Percentiles rank a stretch among this genome's conserved stretches.
Evolutionary conservation across 1,140 invertebrate species (phyloP).

Genomic region (Zaprionus gabonicus): DNA sequence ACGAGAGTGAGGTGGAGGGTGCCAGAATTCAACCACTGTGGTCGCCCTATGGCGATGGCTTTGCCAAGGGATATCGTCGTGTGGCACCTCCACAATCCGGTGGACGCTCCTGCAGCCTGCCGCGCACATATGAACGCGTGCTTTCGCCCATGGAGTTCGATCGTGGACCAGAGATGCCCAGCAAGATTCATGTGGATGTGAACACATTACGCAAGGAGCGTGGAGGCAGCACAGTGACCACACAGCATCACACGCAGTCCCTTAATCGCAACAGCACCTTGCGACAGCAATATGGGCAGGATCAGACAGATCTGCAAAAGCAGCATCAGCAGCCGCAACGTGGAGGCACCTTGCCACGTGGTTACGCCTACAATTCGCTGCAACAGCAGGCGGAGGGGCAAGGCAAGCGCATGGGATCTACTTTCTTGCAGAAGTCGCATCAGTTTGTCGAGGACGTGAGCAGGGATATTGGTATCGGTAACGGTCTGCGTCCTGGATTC

Average conservation of each 20-base stretch:
- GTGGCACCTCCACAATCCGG: conserved; percentile 86
- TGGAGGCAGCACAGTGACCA: conserved; percentile 65
- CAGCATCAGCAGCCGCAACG: conserved; percentile 53
- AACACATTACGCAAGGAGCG: conserved; percentile 70
- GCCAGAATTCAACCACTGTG: conserved; percentile 87
- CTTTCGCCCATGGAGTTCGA: conserved; percentile 88
- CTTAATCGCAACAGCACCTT: conserved; percentile 70
- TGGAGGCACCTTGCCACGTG: conserved; percentile 87
- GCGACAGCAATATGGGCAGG: conserved; percentile 54
- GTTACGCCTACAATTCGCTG: conserved; percentile 85
- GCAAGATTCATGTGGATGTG: conserved; percentile 73
- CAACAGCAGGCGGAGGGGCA: conserved; percentile 84
- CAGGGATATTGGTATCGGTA: conserved; percentile 86
- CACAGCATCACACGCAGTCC: conserved; percentile 66
- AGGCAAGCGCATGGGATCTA: conserved; percentile 87
- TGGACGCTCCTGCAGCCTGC: conserved; percentile 84
- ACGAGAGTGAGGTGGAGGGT: conserved; percentile 89
- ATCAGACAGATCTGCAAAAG: conserved; percentile 78
- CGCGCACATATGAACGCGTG: conserved; percentile 85
- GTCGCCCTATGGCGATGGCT: conserved; percentile 86
- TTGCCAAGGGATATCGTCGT: conserved; percentile 87
- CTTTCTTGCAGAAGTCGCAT: conserved; percentile 89
- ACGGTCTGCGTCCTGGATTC: conserved; percentile 85
- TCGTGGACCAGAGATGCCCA: conserved; percentile 85
- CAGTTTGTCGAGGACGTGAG: conserved; percentile 89